Base-by-base conservation (phyloP, 2,888 invertebrate species). In the Smittia aterrima region DNA sequence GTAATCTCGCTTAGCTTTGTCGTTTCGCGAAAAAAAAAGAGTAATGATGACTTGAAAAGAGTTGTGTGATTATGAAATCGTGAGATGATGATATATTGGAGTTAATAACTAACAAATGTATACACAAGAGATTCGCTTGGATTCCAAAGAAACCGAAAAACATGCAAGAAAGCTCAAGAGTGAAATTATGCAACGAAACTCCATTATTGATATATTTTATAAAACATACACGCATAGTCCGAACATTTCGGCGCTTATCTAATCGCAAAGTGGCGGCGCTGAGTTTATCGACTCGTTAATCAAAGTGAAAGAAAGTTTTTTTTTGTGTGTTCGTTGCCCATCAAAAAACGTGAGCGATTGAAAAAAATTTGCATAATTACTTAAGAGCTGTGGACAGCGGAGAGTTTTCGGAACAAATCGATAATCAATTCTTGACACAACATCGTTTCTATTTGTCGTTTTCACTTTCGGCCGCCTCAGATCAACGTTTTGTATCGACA, bases 341-440 rank as follows among this genome's bases (percentile, higher is more conserved):
- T 66, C 11, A 40, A 66, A n/a, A n/a, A 18, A 25, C 40, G 67
- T 16, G 41, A 9, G 18, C 9, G 2, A 11, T 20, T 20, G n/a
- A n/a, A n/a, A 6, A 7, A 54, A 25, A 54, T 70, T 70, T 70
- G 70, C 70, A 70, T 70, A 70, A 70, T 70, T 70, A 70, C 41
- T 54, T 70, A 70, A 70, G 53, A 53, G 27, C 1, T 18, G 13
- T 18, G 53, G 40, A 9, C 40, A 54, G 20, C 38, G 38, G 25
- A 32, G 18, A 18, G 25, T 64, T 38, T 32, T 38, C 66, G 38
- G 20, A 27, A 66, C 66, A 18, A 58, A 58, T 58, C n/a, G 66
- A 66, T 32, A 66, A 66, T 66, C 38, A 66, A 38, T 27, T 40
- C 32, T 40, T 32, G 20, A 38, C 18, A 18, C 32, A 13, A 66